Conservation (phyloP, 2,113 vertebrate species). For the Plecotus auritus region DNA sequence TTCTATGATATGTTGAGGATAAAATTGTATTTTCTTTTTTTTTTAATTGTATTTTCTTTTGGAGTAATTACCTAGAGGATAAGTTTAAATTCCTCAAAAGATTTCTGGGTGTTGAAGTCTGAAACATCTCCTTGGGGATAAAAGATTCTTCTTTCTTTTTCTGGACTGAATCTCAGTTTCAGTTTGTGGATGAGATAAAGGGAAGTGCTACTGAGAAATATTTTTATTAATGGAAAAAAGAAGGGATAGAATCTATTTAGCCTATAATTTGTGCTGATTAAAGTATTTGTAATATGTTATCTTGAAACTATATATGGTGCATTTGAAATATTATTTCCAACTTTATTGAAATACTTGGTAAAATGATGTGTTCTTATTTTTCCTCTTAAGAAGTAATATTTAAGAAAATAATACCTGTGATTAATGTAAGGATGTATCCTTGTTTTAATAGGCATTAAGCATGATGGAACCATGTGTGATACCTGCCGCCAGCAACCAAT, state of each 20-base stretch:
- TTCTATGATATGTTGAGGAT: not conserved
- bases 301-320: conserved; percentile 15
- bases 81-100: not conserved
- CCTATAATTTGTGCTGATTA: conserved; percentile 35
- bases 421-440: not conserved
- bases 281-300: not conserved
- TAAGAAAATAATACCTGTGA: not conserved
- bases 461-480: conserved; percentile 99
- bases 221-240: conserved; percentile 7
- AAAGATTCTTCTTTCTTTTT: conserved; percentile 17
- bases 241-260: not conserved
- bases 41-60: not conserved
- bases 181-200: not conserved
- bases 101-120: not conserved
- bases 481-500: conserved; percentile 98
- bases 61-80: not conserved
- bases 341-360: conserved; percentile 3
- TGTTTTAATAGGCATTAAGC: conserved; percentile 91
- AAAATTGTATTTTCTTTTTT: not conserved
- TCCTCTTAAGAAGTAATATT: not conserved
- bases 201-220: not conserved
- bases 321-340: not conserved
- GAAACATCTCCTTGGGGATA: not conserved
- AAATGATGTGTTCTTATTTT: not conserved
- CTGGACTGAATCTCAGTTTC: not conserved